Percentiles rank a stretch among this genome's conserved stretches.
Conservation (phyloP, 2,888 invertebrate species). For the Hyposoter dolosus region DNA sequence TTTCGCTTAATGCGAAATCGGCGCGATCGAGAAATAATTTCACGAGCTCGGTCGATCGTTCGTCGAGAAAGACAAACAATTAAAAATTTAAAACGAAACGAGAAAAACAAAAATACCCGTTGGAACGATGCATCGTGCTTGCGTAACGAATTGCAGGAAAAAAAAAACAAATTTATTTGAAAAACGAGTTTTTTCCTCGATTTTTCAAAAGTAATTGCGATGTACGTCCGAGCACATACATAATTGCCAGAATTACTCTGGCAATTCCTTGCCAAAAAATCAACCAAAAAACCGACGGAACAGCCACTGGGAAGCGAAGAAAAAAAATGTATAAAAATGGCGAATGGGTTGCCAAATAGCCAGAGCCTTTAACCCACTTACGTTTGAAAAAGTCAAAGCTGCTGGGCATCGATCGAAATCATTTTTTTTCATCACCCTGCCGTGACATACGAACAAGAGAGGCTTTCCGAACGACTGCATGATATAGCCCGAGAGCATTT, state of each 20-base stretch:
- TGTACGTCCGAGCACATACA: slow-evolving; percentile 1
- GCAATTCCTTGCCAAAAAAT: background rate
- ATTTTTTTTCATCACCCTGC: slow-evolving; percentile 64
- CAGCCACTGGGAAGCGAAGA: background rate
- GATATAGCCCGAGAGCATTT: slow-evolving; percentile 58
- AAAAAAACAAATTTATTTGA: slow-evolving; percentile 13
- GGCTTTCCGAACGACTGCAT: slow-evolving; percentile 29
- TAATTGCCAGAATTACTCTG: slow-evolving; percentile 4
- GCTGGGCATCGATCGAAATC: slow-evolving; percentile 38
- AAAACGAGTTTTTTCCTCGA: background rate
- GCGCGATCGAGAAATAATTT: background rate
- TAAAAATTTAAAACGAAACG: background rate
- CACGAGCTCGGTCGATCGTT: background rate
- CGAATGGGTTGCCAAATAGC: slow-evolving; percentile 62
- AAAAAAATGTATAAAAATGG: slow-evolving; percentile 56
- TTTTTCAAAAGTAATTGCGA: slow-evolving; percentile 1
- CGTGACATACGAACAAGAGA: slow-evolving; percentile 50
- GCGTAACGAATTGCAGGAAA: background rate
- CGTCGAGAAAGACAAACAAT: background rate
- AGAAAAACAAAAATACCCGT: background rate
- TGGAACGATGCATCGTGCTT: background rate
- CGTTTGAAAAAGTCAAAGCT: slow-evolving; percentile 44
- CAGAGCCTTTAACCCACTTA: slow-evolving; percentile 66
- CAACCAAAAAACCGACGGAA: background rate
- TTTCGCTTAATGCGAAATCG: background rate